Base-by-base conservation (phyloP, 1,140 invertebrate genomes). In the Macrotrachela quadricornifera region DNA sequence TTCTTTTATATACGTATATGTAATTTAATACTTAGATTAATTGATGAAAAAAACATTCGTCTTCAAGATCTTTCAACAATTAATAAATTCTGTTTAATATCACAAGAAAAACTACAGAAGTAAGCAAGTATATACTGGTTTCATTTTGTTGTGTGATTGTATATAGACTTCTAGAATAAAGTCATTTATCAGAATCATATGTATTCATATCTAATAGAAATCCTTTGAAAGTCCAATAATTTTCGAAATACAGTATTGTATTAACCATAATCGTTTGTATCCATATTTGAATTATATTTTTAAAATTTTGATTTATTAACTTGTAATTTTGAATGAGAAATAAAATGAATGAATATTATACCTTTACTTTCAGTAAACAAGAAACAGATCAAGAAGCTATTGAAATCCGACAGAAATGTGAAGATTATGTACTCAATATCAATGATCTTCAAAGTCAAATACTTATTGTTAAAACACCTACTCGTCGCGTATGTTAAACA, bases 301-400 rank as follows among this genome's bases (percentile, higher is more conserved):
- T n/a, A n/a, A n/a, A n/a, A n/a, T n/a, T n/a, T n/a, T n/a, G n/a
- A n/a, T n/a, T n/a, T n/a, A n/a, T n/a, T n/a, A n/a, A n/a, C n/a
- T n/a, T n/a, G n/a, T n/a, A n/a, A n/a, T n/a, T n/a, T n/a, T n/a
- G n/a, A 30, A 30, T 2, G 21, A 30, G 2, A 8, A 30, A 30
- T 30, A 4, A 30, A 4, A 8, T 30, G 21, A 30, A 8, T 4
- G 21, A 30, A 30, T 4, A 30, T 30, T 30, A 30, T 30, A 30
- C 21, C 44, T n/a, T 53, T 36, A 21, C 38, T 41, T 48, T 10
- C 17, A 53, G 51, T 1, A 53, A 53, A 48, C 44, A 53, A 17
- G 51, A 53, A 43, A 48, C 51, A 4, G 51, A 53, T 37, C 36
- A 40, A 53, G 51, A 53, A 47, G 45, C 46, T 1, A 37, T 53